Base-by-base conservation (phyloP, 2,797 vertebrate genomes). In the Orientallactaga sibirica region DNA sequence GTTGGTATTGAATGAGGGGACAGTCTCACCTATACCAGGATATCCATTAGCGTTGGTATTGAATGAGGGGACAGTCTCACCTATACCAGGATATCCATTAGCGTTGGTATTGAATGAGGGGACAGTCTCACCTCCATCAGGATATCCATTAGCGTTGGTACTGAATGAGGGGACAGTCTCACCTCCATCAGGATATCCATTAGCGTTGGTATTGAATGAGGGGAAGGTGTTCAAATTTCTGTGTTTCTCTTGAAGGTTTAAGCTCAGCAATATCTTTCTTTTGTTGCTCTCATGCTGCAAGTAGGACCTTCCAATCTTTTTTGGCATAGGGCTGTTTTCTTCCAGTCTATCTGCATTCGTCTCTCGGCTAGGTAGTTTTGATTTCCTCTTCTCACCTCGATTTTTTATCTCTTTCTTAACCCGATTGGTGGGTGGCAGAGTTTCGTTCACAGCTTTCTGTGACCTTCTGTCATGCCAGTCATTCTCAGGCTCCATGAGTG, bases 361-460 rank as follows among this genome's bases (percentile, higher is more conserved):
- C 10, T 91, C 33, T 3, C 12, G 7, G 5, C 1, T 9, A 29
- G 43, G n/a, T 4, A 52, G 8, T 0, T 16, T 12, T 1, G 4
- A 9, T 64, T 22, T 71, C 68, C 70, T 66, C 24, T 68, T 67
- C 3, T 33, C 11, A 43, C 37, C 25, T 71, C 22, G n/a, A 11
- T 41, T 55, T 80, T 75, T 62, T 43, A 22, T 33, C 7, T 52
- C n/a, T 19, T 5, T 25, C 7, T 24, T n/a, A 25, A n/a, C 29
- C 7, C 19, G 9, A 3, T 2, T 2, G 10, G 10, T 64, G 48
- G 11, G 27, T 27, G 70, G 6, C 15, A 29, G 62, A 79, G 20
- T 37, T 67, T 29, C 33, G 75, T 27, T 27, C 4, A 0, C 43
- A 16, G 29, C 33, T 16, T 41, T 15, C 64, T 8, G 43, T 33